Percentiles rank a stretch among this genome's conserved stretches.
Evolutionary conservation across 2,888 invertebrate species (phyloP).

Genomic region (Scelioninae gen. 1): DNA sequence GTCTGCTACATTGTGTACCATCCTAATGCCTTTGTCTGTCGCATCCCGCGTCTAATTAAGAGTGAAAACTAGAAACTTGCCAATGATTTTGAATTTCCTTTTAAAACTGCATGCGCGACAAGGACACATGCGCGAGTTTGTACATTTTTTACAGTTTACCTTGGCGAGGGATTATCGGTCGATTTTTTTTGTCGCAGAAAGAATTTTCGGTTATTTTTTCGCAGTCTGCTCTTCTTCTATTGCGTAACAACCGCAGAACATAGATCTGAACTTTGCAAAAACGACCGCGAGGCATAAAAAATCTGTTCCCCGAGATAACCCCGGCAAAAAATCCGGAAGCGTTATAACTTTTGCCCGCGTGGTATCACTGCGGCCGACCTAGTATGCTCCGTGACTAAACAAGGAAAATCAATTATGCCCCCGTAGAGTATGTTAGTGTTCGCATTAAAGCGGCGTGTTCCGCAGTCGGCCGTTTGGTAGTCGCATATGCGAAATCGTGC

Average conservation of each 20-base stretch:
- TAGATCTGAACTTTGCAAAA: slow-evolving; percentile 49
- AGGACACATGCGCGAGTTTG: too few species aligned
- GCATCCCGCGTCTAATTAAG: slow-evolving; percentile 37
- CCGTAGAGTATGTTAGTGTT: slow-evolving; percentile 49
- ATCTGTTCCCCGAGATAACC: slow-evolving; percentile 40
- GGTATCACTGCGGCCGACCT: slow-evolving; percentile 27
- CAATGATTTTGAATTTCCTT: slow-evolving; percentile 7
- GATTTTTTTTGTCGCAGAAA: slow-evolving; percentile 7
- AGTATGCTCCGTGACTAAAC: slow-evolving; percentile 57
- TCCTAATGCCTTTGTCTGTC: slow-evolving; percentile 24
- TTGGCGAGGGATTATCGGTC: background rate
- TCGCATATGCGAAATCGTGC: slow-evolving; percentile 39
- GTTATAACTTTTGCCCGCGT: slow-evolving; percentile 38
- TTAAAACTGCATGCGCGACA: too few species aligned
- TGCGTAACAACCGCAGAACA: slow-evolving; percentile 42
- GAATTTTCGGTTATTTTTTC: slow-evolving; percentile 43
- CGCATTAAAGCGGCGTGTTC: slow-evolving; percentile 30
- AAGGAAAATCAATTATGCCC: slow-evolving; percentile 69
- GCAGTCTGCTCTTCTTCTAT: background rate
- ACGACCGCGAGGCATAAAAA: slow-evolving; percentile 41
- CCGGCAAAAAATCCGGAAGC: slow-evolving; percentile 50
- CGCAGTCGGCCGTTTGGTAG: too few species aligned
- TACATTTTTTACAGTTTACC: slow-evolving; percentile 4
- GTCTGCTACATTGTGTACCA: slow-evolving; percentile 34
- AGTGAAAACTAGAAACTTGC: slow-evolving; percentile 15